Evolutionary conservation across 2,797 vertebrate genomes (phyloP), one percentile per base, ranked within the genome.

Genomic region (Oophaga sylvatica): DNA sequence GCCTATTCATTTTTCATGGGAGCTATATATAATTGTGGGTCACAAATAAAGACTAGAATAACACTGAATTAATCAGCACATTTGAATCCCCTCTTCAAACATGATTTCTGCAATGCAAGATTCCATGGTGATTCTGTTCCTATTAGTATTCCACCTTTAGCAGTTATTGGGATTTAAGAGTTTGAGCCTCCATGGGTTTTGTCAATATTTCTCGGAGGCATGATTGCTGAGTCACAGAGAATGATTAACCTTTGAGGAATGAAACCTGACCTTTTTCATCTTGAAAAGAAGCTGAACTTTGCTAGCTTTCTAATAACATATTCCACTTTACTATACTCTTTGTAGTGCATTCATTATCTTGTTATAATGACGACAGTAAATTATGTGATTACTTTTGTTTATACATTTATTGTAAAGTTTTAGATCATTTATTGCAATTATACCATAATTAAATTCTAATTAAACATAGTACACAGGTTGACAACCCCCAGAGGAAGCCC

Each of bases 171-270:
- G 81, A 83, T 84, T 87, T 70, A 59, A 31, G 73, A 59, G 53
- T 68, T 59, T 26, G 73, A 79, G 75, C 31, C 29, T 83, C 20
- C n/a, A 48, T 29, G 5, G 48, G 53, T 83, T 78, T 70, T 83
- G 81, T 79, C 81, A 62, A 83, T 84, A 84, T 70, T 79, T 78
- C 71, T 60, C 8, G 76, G 17, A 83, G 59, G 41, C 71, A 41
- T 77, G 71, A 67, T 59, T 59, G 80, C 80, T 87, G 86, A 87
- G 60, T 87, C 62, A 87, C 53, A 59, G 75, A 60, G 53, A 79
- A 87, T 83, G 29, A 70, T 83, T 87, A 87, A 84, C 75, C 87
- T 78, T 87, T 84, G 53, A 83, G 20, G 81, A 82, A 77, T 62
- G 35, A 87, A 83, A 87, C 41, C 12, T 78, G 63, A 87, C 81